phyloP scores from a whole-genome alignment of 2,797 vertebrate genomes.

The Anisognathus igniventris region DNA sequence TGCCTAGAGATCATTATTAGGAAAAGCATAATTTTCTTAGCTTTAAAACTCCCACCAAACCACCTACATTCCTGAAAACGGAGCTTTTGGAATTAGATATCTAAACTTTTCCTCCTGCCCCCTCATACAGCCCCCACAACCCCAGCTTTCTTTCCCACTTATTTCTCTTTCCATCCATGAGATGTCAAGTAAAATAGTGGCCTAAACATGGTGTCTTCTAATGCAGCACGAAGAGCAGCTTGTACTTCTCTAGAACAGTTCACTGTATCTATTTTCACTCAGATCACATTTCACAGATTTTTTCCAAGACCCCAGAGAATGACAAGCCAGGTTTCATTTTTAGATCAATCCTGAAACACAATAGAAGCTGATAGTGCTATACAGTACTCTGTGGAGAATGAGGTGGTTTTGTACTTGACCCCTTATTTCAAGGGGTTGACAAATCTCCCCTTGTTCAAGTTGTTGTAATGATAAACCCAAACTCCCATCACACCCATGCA shows the following conservation, averaged over 20 bases:
- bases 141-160: neutral
- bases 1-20: slow-evolving; percentile 49
- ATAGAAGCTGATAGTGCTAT: neutral
- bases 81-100: neutral
- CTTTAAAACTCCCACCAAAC: slow-evolving; percentile 43
- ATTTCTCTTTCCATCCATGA: neutral
- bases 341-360: slow-evolving; percentile 6
- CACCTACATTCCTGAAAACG: slow-evolving; percentile 10
- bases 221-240: neutral
- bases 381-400: neutral
- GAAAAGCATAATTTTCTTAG: neutral
- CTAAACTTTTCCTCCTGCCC: neutral
- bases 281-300: neutral
- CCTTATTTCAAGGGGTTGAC: neutral
- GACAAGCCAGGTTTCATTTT: neutral
- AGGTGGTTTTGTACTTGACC: neutral
- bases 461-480: neutral
- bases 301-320: neutral
- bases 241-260: neutral
- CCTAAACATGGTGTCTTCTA: neutral
- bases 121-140: neutral
- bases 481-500: neutral
- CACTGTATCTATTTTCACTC: neutral
- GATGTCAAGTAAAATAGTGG: neutral
- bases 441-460: neutral